Conservation (phyloP, 2,797 vertebrate genomes). For the Garrulus glandarius region DNA sequence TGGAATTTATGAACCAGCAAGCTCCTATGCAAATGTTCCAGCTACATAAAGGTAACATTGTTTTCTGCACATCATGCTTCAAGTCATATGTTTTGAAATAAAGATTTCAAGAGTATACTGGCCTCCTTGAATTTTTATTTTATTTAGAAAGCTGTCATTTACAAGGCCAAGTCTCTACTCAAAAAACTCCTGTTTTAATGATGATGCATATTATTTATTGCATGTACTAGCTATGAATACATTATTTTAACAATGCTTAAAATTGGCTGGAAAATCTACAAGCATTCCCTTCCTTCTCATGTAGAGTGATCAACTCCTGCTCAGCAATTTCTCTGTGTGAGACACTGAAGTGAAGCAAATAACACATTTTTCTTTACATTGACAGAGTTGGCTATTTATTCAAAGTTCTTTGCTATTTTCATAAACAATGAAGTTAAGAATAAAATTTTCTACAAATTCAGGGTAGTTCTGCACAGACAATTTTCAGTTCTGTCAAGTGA, state of each 20-base stretch:
- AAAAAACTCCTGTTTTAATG: neutral
- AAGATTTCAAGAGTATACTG: neutral
- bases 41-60: neutral
- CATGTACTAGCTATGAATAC: slow-evolving; percentile 22
- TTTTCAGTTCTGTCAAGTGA: slow-evolving; percentile 73
- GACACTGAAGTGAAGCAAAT: slow-evolving; percentile 16
- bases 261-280: slow-evolving; percentile 34
- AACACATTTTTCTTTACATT: slow-evolving; percentile 55
- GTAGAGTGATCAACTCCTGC: neutral
- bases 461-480: slow-evolving; percentile 61
- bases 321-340: slow-evolving; percentile 34
- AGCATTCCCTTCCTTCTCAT: neutral
- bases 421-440: slow-evolving; percentile 62
- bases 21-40: slow-evolving; percentile 9
- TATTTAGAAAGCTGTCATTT: slow-evolving; percentile 33
- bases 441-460: slow-evolving; percentile 57
- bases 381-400: slow-evolving; percentile 59
- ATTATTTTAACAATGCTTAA: slow-evolving; percentile 27
- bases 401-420: slow-evolving; percentile 49
- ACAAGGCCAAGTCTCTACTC: neutral
- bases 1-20: slow-evolving; percentile 16
- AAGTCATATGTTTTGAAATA: neutral
- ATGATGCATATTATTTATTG: slow-evolving; percentile 61
- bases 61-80: neutral
- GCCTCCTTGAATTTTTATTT: slow-evolving; percentile 14